phyloP scores from a whole-genome alignment of 2,888 invertebrate genomes.

The Aspidapion aeneum region DNA sequence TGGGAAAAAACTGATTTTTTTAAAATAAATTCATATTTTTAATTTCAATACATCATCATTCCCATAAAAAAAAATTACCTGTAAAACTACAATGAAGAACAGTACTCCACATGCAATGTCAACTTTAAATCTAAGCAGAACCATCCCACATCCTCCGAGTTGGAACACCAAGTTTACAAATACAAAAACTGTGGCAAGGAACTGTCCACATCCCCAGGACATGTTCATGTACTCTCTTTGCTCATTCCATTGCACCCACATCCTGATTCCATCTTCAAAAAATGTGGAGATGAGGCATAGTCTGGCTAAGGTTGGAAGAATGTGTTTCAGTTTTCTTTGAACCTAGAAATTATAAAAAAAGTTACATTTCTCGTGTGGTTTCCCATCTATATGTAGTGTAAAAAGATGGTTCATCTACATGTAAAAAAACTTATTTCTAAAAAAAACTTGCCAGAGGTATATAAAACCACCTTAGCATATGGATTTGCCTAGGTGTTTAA shows the following conservation, averaged over 20 bases:
- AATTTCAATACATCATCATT: too few species aligned
- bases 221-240: constrained; percentile 97
- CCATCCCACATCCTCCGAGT: constrained; percentile 94
- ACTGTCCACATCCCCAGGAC: constrained; percentile 94
- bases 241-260: constrained; percentile 99
- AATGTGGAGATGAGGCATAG: constrained; percentile 98
- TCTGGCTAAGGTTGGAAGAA: constrained; percentile 93
- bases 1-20: too few species aligned
- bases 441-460: too few species aligned
- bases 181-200: constrained; percentile 93
- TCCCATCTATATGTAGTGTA: too few species aligned
- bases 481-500: too few species aligned
- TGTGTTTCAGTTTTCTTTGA: constrained; percentile 84
- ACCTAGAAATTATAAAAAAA: constrained; percentile 60
- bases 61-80: too few species aligned
- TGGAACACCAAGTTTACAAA: constrained; percentile 94
- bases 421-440: too few species aligned
- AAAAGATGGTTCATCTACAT: too few species aligned
- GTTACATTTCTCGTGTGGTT: constrained; percentile 1
- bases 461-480: too few species aligned
- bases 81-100: constrained; percentile 94
- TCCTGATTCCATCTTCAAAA: constrained; percentile 96
- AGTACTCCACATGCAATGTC: constrained; percentile 87
- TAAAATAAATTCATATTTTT: too few species aligned
- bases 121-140: constrained; percentile 87